phyloP scores from a whole-genome alignment of 2,888 invertebrate species.

The Dorcus hopei region DNA sequence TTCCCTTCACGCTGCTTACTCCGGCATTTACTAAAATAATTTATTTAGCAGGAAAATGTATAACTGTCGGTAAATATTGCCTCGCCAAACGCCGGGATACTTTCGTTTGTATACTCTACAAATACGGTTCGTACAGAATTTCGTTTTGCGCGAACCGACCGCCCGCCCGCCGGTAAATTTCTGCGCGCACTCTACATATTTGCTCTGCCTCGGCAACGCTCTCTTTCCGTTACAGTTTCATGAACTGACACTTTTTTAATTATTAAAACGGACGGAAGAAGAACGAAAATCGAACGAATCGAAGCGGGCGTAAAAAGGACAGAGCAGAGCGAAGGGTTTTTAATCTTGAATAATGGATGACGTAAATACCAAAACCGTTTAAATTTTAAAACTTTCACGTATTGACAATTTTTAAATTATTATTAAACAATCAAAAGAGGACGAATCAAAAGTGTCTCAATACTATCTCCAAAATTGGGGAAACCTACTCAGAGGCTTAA shows the following conservation, averaged over 20 bases:
- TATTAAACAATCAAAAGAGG: too few species aligned
- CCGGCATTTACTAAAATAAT: slow-evolving; percentile 52
- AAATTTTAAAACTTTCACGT: too few species aligned
- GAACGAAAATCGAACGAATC: too few species aligned
- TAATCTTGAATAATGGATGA: too few species aligned
- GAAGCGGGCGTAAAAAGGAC: too few species aligned
- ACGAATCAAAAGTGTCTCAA: too few species aligned
- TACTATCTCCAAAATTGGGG: too few species aligned
- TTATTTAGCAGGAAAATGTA: slow-evolving; percentile 53
- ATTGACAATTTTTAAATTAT: too few species aligned
- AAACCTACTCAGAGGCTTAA: too few species aligned
- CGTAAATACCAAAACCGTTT: too few species aligned
- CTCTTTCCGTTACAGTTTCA: slow-evolving; percentile 22
- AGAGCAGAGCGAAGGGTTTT: too few species aligned
- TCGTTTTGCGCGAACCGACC: slow-evolving; percentile 44
- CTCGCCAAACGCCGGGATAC: slow-evolving; percentile 50
- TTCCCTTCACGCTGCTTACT: slow-evolving; percentile 44
- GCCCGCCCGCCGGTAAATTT: slow-evolving; percentile 34
- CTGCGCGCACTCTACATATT: slow-evolving; percentile 35
- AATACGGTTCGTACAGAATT: slow-evolving; percentile 47
- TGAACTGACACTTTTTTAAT: slow-evolving; percentile 27
- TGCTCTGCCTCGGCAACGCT: slow-evolving; percentile 21
- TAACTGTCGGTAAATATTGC: slow-evolving; percentile 53
- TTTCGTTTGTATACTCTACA: slow-evolving; percentile 49
- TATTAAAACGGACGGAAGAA: neutral